Evolutionary conservation across 1,140 invertebrate genomes (phyloP), one percentile per base, ranked within the genome.

Genomic region (Cherax quadricarinatus): DNA sequence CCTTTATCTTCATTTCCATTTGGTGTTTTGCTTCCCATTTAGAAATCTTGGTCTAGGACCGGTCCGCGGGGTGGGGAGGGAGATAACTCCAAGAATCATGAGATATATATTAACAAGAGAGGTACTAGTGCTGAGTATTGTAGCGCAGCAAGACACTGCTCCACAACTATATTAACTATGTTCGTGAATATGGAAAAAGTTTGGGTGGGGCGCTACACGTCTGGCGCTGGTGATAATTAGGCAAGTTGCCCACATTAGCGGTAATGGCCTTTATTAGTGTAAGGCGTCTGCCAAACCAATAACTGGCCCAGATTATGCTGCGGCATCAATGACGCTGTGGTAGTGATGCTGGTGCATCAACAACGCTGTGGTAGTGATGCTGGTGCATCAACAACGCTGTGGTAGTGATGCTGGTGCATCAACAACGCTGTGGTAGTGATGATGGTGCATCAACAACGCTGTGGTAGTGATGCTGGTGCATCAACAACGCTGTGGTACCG

Each of bases 181-280:
- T 21, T 66, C 62, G 14, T 66, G 62, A 66, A 18, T 66, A 66
- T 66, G 62, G 62, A 66, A 66, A 14, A 66, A 21, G 14, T 66
- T 66, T 66, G 14, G 79, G 48, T 21, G 41, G 14, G 79, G 16
- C 7, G 79, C 2, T 9, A 7, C 16, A 21, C 48, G 48, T 49
- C 48, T 81, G 48, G 41, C 21, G 48, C 21, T 7, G 3, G 48
- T 81, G 79, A 81, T 81, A 49, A 81, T 81, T 81, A 81, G 79
- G 48, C 79, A 81, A 81, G 79, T 81, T 51, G 79, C 48, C 51
- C 4, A 53, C 79, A 81, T 49, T 81, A 81, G 51, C 48, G 14
- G 79, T 81, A 81, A 81, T 81, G 79, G 48, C 14, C 14, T 16
- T 49, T 49, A 51, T 18, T 49, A 48, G 79, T 81, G 79, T 24